Conservation (phyloP, 2,888 invertebrate genomes). For the Rhaphigaster nebulosa region DNA sequence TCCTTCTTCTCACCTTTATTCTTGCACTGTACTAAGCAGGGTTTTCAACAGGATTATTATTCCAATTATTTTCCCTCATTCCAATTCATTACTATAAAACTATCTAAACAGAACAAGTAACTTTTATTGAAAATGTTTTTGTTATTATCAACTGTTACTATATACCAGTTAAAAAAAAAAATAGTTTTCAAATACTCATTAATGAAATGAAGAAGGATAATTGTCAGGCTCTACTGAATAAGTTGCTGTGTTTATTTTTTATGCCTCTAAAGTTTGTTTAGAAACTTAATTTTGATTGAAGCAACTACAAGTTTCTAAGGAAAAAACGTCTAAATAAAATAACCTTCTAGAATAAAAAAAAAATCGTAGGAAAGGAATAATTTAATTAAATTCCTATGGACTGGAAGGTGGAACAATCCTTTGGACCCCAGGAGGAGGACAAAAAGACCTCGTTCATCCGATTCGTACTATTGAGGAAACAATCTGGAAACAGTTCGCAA, state of each 20-base stretch:
- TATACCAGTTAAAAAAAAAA: no score
- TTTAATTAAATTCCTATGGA: background rate
- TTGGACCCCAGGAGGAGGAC: background rate
- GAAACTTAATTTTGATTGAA: background rate
- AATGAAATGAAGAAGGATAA: background rate
- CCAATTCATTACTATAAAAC: no score
- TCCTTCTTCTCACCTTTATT: no score
- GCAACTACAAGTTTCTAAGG: background rate
- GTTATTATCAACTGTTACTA: no score
- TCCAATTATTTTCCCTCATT: no score
- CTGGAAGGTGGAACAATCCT: background rate
- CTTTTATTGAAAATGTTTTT: no score
- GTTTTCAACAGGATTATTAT: no score
- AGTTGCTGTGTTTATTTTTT: background rate
- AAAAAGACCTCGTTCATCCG: slow-evolving; percentile 36
- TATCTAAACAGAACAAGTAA: no score
- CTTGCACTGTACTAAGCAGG: no score
- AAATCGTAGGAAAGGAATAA: background rate
- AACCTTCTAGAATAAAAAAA: background rate
- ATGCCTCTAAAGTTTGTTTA: background rate
- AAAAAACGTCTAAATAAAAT: background rate
- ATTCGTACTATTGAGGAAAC: slow-evolving; percentile 27
- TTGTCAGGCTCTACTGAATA: background rate
- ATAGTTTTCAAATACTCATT: background rate
- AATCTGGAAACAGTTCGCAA: slow-evolving; percentile 42